These are phyloP conservation scores for Triplophysa rosa DNA, from an alignment of 2,113 vertebrate species.

Conservation along the genomic window DNA sequence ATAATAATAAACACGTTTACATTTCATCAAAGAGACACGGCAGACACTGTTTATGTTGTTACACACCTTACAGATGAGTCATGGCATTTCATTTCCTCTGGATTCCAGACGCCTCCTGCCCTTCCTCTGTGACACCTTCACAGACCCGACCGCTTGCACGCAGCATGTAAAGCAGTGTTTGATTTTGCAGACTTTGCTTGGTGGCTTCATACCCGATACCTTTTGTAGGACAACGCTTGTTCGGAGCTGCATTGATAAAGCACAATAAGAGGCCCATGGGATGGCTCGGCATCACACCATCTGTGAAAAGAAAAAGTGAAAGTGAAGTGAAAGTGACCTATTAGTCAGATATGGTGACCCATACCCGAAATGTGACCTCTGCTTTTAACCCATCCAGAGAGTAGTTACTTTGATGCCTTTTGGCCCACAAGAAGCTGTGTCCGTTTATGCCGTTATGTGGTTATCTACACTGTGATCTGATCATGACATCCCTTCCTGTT, in stretches of 20 bases:
- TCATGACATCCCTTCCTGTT: constrained; percentile 2
- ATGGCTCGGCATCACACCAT: constrained; percentile 26
- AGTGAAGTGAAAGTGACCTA: too few relatives aligned
- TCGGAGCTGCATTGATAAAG: constrained; percentile 1
- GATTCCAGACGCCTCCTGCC: neutral
- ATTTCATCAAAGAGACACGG: neutral
- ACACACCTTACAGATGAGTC: constrained; percentile 4
- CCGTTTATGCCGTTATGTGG: neutral
- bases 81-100: constrained; percentile 12
- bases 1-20: neutral
- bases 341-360: too few relatives aligned
- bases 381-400: too few relatives aligned
- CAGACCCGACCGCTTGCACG: constrained; percentile 3
- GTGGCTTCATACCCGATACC: neutral
- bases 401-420: constrained; percentile 33
- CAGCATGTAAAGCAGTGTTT: constrained; percentile 35
- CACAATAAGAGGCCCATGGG: constrained; percentile 28
- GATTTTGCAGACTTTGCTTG: constrained; percentile 35
- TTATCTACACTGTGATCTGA: neutral
- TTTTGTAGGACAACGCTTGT: constrained; percentile 13
- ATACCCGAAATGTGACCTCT: too few relatives aligned
- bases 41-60: neutral
- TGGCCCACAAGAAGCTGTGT: neutral
- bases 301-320: constrained; percentile 28
- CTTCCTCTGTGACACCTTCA: constrained; percentile 6